These are phyloP conservation scores for Eupristina koningsbergeri DNA, from an alignment of 1,140 invertebrate genomes.

Conservation along the genomic window DNA sequence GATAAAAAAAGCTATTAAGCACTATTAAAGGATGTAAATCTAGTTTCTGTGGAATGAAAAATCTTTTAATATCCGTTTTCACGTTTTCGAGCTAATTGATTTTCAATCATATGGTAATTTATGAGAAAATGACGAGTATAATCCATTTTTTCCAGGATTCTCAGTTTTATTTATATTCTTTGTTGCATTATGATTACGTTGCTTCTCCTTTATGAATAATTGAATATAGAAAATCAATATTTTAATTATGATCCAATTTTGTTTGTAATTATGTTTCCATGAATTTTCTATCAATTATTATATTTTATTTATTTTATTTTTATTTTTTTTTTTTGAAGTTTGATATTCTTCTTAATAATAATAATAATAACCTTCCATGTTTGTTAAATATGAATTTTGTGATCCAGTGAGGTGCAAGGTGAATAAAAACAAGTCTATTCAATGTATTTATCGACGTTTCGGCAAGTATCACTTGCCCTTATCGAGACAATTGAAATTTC, in stretches of 20 bases:
- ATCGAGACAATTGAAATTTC: no score
- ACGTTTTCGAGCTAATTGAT: neutral
- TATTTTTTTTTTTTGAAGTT: no score
- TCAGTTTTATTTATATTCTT: neutral
- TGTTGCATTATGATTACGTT: neutral
- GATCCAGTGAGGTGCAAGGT: no score
- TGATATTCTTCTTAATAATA: no score
- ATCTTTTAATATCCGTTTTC: neutral
- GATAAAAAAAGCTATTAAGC: no score
- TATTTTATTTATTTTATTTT: slow-evolving; percentile 31
- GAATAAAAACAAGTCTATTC: no score
- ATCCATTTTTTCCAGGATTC: neutral
- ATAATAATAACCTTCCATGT: no score
- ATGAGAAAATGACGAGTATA: neutral
- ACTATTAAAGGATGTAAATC: neutral
- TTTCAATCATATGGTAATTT: neutral
- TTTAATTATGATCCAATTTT: slow-evolving; percentile 11
- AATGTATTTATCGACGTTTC: no score
- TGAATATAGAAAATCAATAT: slow-evolving; percentile 46
- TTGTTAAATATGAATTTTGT: no score
- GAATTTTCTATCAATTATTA: neutral
- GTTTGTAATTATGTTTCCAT: no score
- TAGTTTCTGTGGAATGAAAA: neutral
- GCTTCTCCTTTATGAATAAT: slow-evolving; percentile 2
- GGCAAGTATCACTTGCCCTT: no score